phyloP scores from a whole-genome alignment of 2,797 vertebrate genomes.

The Odontamblyopus rebecca region DNA sequence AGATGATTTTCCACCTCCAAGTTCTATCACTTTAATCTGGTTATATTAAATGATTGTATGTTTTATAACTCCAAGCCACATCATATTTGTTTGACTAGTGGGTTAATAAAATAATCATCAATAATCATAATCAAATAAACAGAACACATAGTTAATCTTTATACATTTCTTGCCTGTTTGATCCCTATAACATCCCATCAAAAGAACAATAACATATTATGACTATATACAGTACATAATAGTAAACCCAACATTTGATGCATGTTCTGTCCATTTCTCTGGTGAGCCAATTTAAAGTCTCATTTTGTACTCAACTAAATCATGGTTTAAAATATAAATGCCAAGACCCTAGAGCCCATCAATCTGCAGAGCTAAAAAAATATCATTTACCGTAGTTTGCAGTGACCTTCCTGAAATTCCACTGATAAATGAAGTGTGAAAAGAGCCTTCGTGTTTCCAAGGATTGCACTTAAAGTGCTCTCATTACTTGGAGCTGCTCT shows the following conservation, averaged over 20 bases:
- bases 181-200: neutral
- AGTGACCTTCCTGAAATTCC: slow-evolving; percentile 53
- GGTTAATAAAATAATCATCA: too few relatives aligned
- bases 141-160: too few relatives aligned
- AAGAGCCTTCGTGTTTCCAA: slow-evolving; percentile 33
- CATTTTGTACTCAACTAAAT: slow-evolving; percentile 47
- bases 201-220: neutral
- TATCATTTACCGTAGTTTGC: slow-evolving; percentile 52
- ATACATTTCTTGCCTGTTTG: neutral
- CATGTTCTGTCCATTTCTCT: slow-evolving; percentile 42
- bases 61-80: too few relatives aligned
- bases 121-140: too few relatives aligned
- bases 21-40: too few relatives aligned
- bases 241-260: slow-evolving; percentile 27
- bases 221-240: slow-evolving; percentile 1
- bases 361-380: slow-evolving; percentile 57
- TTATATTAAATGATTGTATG: too few relatives aligned
- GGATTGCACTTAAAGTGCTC: slow-evolving; percentile 22
- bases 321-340: slow-evolving; percentile 46
- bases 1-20: too few relatives aligned
- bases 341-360: slow-evolving; percentile 45
- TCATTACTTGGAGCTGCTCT: slow-evolving; percentile 17
- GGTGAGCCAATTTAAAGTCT: slow-evolving; percentile 37
- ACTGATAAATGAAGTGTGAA: slow-evolving; percentile 56
- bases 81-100: too few relatives aligned